Conservation (phyloP, 2,888 invertebrate species). For the Belgica antarctica region DNA sequence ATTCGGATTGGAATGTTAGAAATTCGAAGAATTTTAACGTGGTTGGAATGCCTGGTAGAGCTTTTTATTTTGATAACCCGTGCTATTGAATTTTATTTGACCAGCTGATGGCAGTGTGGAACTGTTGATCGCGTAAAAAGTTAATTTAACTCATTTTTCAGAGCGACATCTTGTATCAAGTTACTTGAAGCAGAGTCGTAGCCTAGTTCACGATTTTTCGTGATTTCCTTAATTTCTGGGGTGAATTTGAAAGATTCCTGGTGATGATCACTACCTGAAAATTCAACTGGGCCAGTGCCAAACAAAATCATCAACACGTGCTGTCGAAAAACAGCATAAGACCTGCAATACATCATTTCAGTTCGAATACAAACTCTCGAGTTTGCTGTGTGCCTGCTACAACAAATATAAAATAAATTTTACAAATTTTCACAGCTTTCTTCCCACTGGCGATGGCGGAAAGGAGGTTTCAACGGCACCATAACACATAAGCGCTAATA, state of each 20-base stretch:
- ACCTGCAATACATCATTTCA: background rate
- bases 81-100: background rate
- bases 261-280: constrained; percentile 8
- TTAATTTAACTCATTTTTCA: no score
- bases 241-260: background rate
- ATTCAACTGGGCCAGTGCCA: background rate
- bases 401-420: constrained; percentile 43
- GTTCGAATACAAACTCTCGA: background rate
- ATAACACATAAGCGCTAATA: background rate
- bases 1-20: constrained; percentile 34
- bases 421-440: constrained; percentile 41
- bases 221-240: constrained; percentile 1
- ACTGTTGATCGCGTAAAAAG: background rate
- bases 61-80: constrained; percentile 18
- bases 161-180: constrained; percentile 30
- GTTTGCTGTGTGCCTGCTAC: constrained; percentile 29
- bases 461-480: constrained; percentile 39
- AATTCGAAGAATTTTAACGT: constrained; percentile 10
- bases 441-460: constrained; percentile 38
- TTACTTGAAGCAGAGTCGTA: constrained; percentile 9
- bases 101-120: background rate
- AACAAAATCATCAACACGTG: background rate
- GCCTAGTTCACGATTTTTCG: no score
- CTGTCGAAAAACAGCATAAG: background rate
- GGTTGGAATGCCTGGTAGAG: constrained; percentile 1